phyloP scores from a whole-genome alignment of 2,888 invertebrate genomes.

The Polyommatus iphigenia region DNA sequence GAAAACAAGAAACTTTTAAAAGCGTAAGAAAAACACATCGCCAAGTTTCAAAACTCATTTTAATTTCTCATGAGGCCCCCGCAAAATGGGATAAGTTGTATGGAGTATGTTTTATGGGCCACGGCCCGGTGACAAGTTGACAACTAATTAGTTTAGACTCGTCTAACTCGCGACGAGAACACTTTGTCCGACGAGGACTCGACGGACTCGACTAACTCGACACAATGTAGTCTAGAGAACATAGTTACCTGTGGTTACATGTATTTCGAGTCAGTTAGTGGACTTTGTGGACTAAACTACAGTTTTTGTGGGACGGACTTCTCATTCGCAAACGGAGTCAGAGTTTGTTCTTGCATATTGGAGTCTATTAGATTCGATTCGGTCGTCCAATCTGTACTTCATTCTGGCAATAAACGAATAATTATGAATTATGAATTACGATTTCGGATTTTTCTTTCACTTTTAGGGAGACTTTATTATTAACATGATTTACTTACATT shows the following conservation, averaged over 20 bases:
- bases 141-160: slow-evolving; percentile 32
- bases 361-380: too few relatives aligned
- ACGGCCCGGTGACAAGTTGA: slow-evolving; percentile 29
- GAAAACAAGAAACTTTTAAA: slow-evolving; percentile 22
- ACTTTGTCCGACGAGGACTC: slow-evolving; percentile 13
- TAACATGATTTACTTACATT: too few relatives aligned
- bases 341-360: too few relatives aligned
- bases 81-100: slow-evolving; percentile 30
- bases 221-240: background rate
- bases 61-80: slow-evolving; percentile 22
- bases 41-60: slow-evolving; percentile 28
- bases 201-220: slow-evolving; percentile 12
- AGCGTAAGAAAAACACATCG: slow-evolving; percentile 15
- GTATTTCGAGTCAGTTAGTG: background rate
- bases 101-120: slow-evolving; percentile 31
- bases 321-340: too few relatives aligned
- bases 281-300: background rate
- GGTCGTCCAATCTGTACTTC: too few relatives aligned
- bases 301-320: too few relatives aligned
- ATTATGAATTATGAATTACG: too few relatives aligned
- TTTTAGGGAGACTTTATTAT: too few relatives aligned
- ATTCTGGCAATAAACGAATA: too few relatives aligned
- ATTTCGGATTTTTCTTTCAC: too few relatives aligned
- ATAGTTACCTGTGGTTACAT: background rate
- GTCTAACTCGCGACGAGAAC: slow-evolving; percentile 14